Percentiles rank a stretch among this genome's conserved stretches.
Evolutionary conservation across 2,888 invertebrate genomes (phyloP).

Genomic region (Scaptomyza tumidula): DNA sequence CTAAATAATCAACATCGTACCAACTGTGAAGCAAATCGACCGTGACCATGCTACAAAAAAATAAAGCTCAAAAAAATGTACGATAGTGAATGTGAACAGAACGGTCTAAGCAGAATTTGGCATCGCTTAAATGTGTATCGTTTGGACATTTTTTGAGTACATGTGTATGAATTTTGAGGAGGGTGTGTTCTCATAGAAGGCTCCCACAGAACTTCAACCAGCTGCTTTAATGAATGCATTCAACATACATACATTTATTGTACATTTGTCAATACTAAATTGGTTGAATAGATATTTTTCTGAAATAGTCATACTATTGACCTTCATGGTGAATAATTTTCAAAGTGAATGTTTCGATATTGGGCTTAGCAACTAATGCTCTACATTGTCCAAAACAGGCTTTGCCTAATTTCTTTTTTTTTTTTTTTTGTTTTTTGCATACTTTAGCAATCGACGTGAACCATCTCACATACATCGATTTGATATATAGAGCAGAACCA

Average conservation of each 20-base stretch:
- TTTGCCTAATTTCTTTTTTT: conserved; percentile 35
- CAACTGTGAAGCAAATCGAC: conserved; percentile 59
- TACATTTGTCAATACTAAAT: conserved; percentile 16
- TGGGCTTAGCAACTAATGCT: conserved; percentile 33
- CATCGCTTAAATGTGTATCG: conserved; percentile 39
- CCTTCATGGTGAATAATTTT: conserved; percentile 69
- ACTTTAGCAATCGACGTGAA: conserved; percentile 17
- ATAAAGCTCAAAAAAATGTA: conserved; percentile 13
- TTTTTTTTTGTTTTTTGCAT: conserved; percentile 15
- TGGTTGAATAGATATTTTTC: conserved; percentile 38
- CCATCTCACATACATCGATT: conserved; percentile 4
- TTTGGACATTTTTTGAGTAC: conserved; percentile 49
- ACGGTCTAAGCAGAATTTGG: conserved; percentile 24
- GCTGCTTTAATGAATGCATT: conserved; percentile 22
- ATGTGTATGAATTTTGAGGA: conserved; percentile 13
- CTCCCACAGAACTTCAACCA: conserved; percentile 54
- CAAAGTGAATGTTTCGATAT: conserved; percentile 61
- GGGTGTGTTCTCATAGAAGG: conserved; percentile 49
- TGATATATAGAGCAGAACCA: conserved; percentile 54
- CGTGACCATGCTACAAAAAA: conserved; percentile 64
- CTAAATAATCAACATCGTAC: conserved; percentile 25
- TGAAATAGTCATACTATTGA: conserved; percentile 62
- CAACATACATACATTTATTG: not conserved
- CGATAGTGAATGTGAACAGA: conserved; percentile 39
- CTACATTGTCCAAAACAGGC: conserved; percentile 38